Conservation (phyloP, 1,140 invertebrate genomes). For the Drosophila auraria region DNA sequence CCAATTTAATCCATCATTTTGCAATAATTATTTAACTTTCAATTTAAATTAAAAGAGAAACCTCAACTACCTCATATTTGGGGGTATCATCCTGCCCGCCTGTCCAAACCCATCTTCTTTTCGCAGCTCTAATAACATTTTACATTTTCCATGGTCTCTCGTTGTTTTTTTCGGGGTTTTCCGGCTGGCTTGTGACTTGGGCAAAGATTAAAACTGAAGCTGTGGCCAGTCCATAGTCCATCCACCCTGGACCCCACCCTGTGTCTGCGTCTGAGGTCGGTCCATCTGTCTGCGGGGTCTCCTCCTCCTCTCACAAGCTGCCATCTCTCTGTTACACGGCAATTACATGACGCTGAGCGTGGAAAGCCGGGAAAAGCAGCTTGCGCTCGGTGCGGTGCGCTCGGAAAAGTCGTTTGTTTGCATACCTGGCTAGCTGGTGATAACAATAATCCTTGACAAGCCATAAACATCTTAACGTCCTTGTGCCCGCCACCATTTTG, state of each 20-base stretch:
- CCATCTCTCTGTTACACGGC: slow-evolving; percentile 51
- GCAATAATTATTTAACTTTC: too few species aligned
- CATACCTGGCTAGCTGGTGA: slow-evolving; percentile 79
- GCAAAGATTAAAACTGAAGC: slow-evolving; percentile 66
- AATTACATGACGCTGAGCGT: slow-evolving; percentile 69
- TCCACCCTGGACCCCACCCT: background rate
- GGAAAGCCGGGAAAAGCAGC: slow-evolving; percentile 41
- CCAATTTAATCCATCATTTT: too few species aligned
- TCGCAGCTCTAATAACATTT: slow-evolving; percentile 47
- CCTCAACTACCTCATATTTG: background rate
- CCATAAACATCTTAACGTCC: slow-evolving; percentile 83
- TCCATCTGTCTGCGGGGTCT: slow-evolving; percentile 12
- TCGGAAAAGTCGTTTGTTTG: slow-evolving; percentile 56
- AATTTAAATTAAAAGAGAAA: too few species aligned
- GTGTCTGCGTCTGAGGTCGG: slow-evolving; percentile 11
- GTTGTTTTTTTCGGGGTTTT: background rate
- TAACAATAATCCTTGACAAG: slow-evolving; percentile 84
- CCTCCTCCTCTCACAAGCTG: background rate
- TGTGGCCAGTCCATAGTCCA: slow-evolving; percentile 29
- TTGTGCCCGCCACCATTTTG: slow-evolving; percentile 38
- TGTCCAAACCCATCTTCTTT: slow-evolving; percentile 2
- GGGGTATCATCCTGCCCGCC: background rate
- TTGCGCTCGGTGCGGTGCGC: slow-evolving; percentile 2
- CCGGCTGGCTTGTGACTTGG: slow-evolving; percentile 13
- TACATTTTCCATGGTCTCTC: slow-evolving; percentile 42